A percentile compares a stretch with the other conserved stretches of the same genome.
Conservation (phyloP, 2,797 vertebrate species). For the Falco columbarius region DNA sequence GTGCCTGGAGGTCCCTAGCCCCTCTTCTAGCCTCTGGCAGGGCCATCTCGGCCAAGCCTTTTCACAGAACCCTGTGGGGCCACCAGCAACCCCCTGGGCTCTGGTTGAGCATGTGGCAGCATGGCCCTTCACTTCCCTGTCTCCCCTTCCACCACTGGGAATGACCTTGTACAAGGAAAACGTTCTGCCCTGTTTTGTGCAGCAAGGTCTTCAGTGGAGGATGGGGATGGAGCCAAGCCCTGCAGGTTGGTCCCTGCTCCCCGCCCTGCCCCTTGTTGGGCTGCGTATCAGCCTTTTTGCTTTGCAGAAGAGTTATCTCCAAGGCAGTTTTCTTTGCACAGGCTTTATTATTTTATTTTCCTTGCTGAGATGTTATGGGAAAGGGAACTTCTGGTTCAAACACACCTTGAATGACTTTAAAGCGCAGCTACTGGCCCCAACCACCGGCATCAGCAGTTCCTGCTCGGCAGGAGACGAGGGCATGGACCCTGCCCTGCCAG, state of each 20-base stretch:
- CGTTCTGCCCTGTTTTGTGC: accelerated
- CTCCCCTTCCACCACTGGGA: too few relatives aligned
- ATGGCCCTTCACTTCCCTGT: not conserved
- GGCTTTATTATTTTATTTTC: accelerated
- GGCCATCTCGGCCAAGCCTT: too few relatives aligned
- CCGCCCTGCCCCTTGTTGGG: accelerated
- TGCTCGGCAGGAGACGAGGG: accelerated
- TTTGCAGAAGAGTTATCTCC: too few relatives aligned
- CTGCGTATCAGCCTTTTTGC: not conserved
- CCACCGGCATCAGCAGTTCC: accelerated
- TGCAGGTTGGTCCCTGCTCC: accelerated
- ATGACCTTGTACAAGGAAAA: too few relatives aligned
- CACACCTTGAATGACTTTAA: not conserved
- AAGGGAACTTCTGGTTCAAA: not conserved
- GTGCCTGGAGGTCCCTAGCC: not conserved
- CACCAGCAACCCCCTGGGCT: too few relatives aligned
- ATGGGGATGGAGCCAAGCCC: not conserved
- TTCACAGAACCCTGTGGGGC: too few relatives aligned
- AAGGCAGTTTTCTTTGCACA: too few relatives aligned
- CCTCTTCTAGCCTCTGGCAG: not conserved
- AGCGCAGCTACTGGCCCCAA: accelerated
- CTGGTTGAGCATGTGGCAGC: not conserved
- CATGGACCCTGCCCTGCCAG: not conserved
- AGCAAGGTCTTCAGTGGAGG: accelerated
- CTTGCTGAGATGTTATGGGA: accelerated